Evolutionary conservation across 2,113 vertebrate species (phyloP).

Genomic region (Microtus richardsoni): DNA sequence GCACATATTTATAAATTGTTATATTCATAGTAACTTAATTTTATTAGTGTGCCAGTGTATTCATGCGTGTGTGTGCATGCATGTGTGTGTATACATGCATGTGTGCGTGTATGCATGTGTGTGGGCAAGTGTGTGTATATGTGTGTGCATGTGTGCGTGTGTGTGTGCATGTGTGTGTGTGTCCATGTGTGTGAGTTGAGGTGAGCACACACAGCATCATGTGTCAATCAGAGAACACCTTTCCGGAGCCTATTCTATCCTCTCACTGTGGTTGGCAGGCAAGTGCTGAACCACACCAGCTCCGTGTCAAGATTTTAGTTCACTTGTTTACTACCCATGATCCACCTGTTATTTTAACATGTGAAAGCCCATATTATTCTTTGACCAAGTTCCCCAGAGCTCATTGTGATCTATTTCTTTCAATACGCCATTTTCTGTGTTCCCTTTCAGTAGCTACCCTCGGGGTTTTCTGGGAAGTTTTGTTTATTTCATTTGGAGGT

Average conservation of each 20-base stretch:
- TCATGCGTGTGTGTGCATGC: neutral
- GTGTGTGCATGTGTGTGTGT: no score
- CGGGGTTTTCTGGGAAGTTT: neutral
- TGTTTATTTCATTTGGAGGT: conserved; percentile 42
- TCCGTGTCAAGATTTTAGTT: conserved; percentile 8
- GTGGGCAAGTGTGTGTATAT: accelerated
- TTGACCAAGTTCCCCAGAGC: neutral
- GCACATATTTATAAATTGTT: neutral
- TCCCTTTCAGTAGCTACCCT: neutral
- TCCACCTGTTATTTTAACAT: neutral
- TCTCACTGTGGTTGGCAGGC: no score
- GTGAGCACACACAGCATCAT: neutral
- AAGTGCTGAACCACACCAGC: neutral
- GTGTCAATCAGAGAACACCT: neutral
- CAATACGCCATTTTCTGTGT: neutral
- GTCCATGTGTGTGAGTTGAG: neutral
- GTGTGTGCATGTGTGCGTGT: no score
- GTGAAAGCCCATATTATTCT: neutral
- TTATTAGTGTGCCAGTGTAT: neutral
- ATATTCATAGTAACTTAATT: neutral
- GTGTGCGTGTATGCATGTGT: neutral
- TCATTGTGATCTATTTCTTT: neutral
- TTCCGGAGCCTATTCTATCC: neutral
- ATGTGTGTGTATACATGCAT: accelerated
- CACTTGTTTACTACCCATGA: neutral